phyloP scores from a whole-genome alignment of 2,113 vertebrate species.

The Aythya baeri region DNA sequence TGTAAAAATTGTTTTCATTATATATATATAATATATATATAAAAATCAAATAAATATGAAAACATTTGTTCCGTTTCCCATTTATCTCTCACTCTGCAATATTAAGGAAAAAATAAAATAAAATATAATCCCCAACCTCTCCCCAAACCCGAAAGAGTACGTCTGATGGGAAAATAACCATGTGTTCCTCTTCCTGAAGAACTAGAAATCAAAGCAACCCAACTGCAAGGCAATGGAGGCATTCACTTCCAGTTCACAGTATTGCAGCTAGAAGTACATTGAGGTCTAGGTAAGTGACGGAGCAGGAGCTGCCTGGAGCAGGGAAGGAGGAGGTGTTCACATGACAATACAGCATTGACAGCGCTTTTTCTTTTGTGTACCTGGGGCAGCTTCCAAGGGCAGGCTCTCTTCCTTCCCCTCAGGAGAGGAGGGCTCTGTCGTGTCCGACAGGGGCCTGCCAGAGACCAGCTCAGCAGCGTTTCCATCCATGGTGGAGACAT shows the following conservation, averaged over 20 bases:
- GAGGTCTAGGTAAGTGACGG: constrained; percentile 82
- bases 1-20: constrained; percentile 39
- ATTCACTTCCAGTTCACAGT: constrained; percentile 85
- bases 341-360: constrained; percentile 99
- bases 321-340: constrained; percentile 86
- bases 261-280: constrained; percentile 91
- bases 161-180: constrained; percentile 51
- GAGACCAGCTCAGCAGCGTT: constrained; percentile 96
- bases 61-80: constrained; percentile 50
- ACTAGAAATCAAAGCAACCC: constrained; percentile 79
- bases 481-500: constrained; percentile 91
- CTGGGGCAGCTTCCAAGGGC: constrained; percentile 88
- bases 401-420: constrained; percentile 93
- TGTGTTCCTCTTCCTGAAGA: constrained; percentile 48
- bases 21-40: constrained; percentile 41
- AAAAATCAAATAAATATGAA: constrained; percentile 68
- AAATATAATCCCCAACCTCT: background rate
- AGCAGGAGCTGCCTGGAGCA: constrained; percentile 75
- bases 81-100: constrained; percentile 47
- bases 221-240: constrained; percentile 82
- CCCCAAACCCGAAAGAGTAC: background rate
- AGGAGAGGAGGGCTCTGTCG: constrained; percentile 92
- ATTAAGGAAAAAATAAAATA: constrained; percentile 9
- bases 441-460: constrained; percentile 87
- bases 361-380: constrained; percentile 99